These are phyloP conservation scores for Chaetodon trifascialis DNA, from an alignment of 2,113 vertebrate species.

Conservation along the genomic window DNA sequence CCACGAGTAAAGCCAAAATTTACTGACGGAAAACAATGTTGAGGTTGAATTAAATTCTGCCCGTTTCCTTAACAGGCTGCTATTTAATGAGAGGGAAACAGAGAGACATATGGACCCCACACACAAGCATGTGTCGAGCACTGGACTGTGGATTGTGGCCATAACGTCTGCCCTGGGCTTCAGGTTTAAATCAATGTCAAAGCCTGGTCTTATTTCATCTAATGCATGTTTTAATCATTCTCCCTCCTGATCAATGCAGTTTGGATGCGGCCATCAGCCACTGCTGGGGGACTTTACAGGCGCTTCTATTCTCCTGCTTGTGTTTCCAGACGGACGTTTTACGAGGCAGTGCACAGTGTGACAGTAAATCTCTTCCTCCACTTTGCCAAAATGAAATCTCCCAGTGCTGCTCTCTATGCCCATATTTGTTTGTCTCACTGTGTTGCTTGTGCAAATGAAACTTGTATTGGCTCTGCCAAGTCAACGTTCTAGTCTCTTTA, in stretches of 20 bases:
- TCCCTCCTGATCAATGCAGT: constrained; percentile 92
- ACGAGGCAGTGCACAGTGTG: constrained; percentile 86
- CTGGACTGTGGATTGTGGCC: constrained; percentile 55
- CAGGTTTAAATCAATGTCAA: constrained; percentile 93
- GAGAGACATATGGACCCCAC: constrained; percentile 28
- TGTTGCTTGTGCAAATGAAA: constrained; percentile 61
- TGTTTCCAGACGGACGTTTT: constrained; percentile 93
- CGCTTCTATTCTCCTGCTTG: constrained; percentile 86
- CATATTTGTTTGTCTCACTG: constrained; percentile 73
- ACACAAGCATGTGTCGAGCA: constrained; percentile 32
- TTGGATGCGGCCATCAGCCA: constrained; percentile 90
- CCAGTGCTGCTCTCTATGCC: constrained; percentile 56
- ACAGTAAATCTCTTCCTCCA: constrained; percentile 87
- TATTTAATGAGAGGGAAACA: constrained; percentile 63
- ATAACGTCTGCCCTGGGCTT: constrained; percentile 65
- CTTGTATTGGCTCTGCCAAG: constrained; percentile 69
- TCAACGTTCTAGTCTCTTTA: constrained; percentile 75
- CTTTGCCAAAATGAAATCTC: constrained; percentile 79
- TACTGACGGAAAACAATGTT: constrained; percentile 66
- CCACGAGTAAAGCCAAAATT: constrained; percentile 59
- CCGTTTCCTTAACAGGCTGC: constrained; percentile 61
- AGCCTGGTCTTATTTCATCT: constrained; percentile 92
- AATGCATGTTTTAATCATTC: constrained; percentile 96
- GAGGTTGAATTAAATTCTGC: constrained; percentile 61
- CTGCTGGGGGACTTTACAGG: constrained; percentile 93